phyloP scores from a whole-genome alignment of 2,113 vertebrate genomes.

The Sisor rabdophorus region DNA sequence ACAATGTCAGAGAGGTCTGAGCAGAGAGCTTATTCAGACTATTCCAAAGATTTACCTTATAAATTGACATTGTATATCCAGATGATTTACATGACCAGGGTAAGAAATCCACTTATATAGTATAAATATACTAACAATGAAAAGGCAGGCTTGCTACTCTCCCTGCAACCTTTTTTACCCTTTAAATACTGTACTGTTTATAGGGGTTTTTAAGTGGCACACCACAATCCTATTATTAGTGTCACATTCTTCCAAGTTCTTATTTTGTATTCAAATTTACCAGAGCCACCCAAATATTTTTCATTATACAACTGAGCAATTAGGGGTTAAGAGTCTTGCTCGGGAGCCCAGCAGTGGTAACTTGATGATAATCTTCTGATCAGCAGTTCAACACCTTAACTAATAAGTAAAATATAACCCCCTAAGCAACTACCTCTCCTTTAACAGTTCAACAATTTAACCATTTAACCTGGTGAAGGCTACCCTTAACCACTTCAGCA shows the following conservation, averaged over 20 bases:
- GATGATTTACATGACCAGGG: constrained; percentile 85
- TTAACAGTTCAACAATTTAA: no score
- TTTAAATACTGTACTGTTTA: constrained; percentile 67
- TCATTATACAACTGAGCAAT: neutral
- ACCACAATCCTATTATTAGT: constrained; percentile 59
- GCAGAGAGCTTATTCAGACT: constrained; percentile 87
- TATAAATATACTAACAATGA: constrained; percentile 83
- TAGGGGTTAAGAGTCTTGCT: no score
- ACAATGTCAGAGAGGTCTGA: constrained; percentile 89
- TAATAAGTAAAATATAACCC: no score
- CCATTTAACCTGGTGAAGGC: no score
- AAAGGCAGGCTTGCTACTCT: constrained; percentile 67
- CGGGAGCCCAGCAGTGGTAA: no score
- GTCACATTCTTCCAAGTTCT: constrained; percentile 53
- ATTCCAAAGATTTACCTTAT: constrained; percentile 99
- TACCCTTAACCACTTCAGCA: no score
- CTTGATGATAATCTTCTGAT: no score
- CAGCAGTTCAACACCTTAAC: no score
- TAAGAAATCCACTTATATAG: no score
- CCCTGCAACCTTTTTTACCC: constrained; percentile 54
- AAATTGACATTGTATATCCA: constrained; percentile 99
- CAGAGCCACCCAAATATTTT: neutral
- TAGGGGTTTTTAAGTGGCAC: constrained; percentile 61
- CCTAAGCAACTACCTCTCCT: no score
- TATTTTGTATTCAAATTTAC: constrained; percentile 18